Evolutionary conservation across 1,140 invertebrate species (phyloP).

Genomic region (Temnothorax curvispinosus): DNA sequence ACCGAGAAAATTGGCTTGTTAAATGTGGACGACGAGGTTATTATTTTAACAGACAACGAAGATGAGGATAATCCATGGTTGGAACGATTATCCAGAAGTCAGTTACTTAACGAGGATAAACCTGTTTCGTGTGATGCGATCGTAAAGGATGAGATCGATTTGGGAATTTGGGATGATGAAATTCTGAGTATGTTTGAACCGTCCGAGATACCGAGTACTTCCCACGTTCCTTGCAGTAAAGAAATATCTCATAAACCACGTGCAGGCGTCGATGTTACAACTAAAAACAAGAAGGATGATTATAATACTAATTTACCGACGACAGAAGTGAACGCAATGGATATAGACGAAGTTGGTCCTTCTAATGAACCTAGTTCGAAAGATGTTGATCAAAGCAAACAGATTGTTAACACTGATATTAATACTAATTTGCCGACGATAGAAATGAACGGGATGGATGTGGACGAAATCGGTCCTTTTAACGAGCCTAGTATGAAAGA

Average conservation of each 20-base stretch:
- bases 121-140: neutral
- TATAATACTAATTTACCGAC: neutral
- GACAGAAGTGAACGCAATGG: neutral
- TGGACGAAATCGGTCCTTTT: neutral
- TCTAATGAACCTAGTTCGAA: neutral
- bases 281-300: neutral
- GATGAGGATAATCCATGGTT: conserved; percentile 73
- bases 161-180: conserved; percentile 27
- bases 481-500: neutral
- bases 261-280: neutral
- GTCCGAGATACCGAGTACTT: neutral
- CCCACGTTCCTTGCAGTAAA: neutral
- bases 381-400: neutral
- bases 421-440: neutral
- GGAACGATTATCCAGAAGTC: conserved; percentile 66
- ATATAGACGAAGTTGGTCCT: neutral
- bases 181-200: neutral
- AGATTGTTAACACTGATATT: neutral
- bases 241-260: neutral
- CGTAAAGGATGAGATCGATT: conserved; percentile 3
- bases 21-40: conserved; percentile 67
- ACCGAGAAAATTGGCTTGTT: conserved; percentile 48
- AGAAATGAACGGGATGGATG: neutral
- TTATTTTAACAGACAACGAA: conserved; percentile 73
- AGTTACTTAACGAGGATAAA: conserved; percentile 62